Evolutionary conservation across 2,888 invertebrate genomes (phyloP).

Genomic region (Brachypalpus laphriformis): DNA sequence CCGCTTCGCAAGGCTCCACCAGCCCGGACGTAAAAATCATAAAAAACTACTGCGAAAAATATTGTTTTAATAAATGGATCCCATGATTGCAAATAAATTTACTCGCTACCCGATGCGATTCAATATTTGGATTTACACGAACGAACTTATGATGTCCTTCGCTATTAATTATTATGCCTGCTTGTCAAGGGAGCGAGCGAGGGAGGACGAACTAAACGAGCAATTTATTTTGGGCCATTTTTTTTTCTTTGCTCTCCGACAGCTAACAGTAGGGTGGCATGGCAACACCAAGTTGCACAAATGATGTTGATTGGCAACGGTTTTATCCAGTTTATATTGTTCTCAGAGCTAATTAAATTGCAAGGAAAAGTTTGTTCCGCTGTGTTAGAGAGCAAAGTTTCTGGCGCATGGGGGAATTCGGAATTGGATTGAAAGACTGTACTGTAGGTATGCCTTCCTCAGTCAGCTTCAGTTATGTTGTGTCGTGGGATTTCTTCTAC

Average conservation of each 20-base stretch:
- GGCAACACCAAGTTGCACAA: conserved; percentile 39
- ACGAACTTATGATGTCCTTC: conserved; percentile 43
- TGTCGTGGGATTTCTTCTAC: neutral
- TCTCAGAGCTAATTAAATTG: conserved; percentile 64
- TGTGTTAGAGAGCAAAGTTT: conserved; percentile 27
- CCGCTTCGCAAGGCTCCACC: neutral
- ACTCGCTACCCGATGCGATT: conserved; percentile 37
- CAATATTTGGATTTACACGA: conserved; percentile 50
- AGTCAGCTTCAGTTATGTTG: neutral
- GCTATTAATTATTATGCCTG: conserved; percentile 39
- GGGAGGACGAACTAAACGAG: neutral
- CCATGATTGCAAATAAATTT: conserved; percentile 58
- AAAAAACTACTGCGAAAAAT: conserved; percentile 16
- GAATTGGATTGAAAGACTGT: neutral
- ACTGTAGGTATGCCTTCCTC: neutral
- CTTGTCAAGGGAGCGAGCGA: neutral
- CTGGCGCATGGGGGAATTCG: neutral
- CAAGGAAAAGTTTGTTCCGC: conserved; percentile 53
- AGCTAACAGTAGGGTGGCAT: neutral
- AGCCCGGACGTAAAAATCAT: neutral
- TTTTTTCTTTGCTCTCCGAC: neutral
- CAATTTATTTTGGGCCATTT: conserved; percentile 6
- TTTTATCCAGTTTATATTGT: conserved; percentile 59
- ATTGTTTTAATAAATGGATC: conserved; percentile 58
- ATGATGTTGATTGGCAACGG: conserved; percentile 67